A percentile compares a stretch with the other conserved stretches of the same genome.
phyloP scores from a whole-genome alignment of 2,888 invertebrate species.

The Silvanus unidentatus region DNA sequence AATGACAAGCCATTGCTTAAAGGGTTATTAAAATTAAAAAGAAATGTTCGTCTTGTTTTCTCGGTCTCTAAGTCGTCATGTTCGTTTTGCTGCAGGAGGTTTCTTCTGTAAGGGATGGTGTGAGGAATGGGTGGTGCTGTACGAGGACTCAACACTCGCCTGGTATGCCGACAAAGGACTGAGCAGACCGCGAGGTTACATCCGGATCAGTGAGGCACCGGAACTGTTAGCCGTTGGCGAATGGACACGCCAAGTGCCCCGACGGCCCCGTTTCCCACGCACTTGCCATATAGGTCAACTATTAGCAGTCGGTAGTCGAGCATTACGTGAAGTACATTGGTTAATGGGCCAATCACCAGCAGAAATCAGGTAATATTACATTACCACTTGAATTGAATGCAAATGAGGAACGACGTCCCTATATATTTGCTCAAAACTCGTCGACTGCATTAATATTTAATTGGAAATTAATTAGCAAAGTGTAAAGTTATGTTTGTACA shows the following conservation, averaged over 20 bases:
- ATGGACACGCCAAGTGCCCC: constrained; percentile 73
- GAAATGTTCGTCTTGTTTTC: too few species aligned
- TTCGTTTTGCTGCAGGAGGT: too few species aligned
- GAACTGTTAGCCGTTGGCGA: constrained; percentile 76
- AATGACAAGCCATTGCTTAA: too few species aligned
- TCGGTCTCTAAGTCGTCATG: too few species aligned
- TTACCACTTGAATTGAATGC: neutral
- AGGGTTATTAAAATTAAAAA: too few species aligned
- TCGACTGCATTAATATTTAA: too few species aligned
- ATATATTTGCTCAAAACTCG: too few species aligned
- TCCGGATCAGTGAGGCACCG: constrained; percentile 69
- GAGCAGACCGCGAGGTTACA: constrained; percentile 45
- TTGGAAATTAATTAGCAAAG: too few species aligned
- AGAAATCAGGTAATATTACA: constrained; percentile 74
- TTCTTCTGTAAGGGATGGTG: constrained; percentile 77
- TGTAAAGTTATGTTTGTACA: too few species aligned
- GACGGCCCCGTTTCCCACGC: constrained; percentile 64
- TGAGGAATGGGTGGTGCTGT: constrained; percentile 78
- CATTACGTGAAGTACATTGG: constrained; percentile 70
- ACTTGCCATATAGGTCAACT: constrained; percentile 65
- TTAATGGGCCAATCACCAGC: constrained; percentile 71
- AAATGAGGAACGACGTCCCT: neutral
- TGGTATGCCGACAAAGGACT: constrained; percentile 68
- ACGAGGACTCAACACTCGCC: constrained; percentile 81
- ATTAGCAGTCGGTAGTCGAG: constrained; percentile 66